These are phyloP conservation scores for Limnothrissa miodon DNA, from an alignment of 2,113 vertebrate species.

Conservation along the genomic window DNA sequence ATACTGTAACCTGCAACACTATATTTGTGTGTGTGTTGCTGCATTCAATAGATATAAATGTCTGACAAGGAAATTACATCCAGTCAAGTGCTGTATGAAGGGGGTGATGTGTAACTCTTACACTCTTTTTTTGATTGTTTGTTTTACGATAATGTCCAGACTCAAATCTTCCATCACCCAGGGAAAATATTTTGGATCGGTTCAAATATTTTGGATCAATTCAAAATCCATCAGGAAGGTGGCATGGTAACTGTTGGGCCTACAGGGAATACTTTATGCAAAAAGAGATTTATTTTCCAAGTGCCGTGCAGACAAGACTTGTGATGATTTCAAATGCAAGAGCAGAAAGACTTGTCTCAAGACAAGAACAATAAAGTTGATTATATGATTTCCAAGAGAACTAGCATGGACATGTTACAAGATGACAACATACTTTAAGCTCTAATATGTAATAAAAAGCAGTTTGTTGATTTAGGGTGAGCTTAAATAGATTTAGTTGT, in stretches of 20 bases:
- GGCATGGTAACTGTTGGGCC: background rate
- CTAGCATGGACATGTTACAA: background rate
- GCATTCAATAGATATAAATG: background rate
- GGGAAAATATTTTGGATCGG: background rate
- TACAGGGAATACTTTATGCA: background rate
- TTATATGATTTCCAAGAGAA: background rate
- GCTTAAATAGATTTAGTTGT: background rate
- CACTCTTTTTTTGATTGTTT: background rate
- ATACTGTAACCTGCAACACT: background rate
- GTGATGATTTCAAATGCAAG: constrained; percentile 2
- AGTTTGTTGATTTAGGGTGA: background rate
- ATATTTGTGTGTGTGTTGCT: background rate
- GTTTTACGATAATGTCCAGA: too few species aligned
- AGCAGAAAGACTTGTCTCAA: background rate
- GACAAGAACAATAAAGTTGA: background rate
- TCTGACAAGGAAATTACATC: background rate
- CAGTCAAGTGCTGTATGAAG: background rate
- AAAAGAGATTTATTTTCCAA: background rate
- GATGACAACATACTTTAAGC: background rate
- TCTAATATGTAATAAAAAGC: background rate
- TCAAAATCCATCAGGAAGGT: background rate
- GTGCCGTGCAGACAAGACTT: constrained; percentile 1
- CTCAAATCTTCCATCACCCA: background rate
- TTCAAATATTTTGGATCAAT: too few species aligned
- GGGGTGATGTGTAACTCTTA: background rate